Evolutionary conservation across 2,113 vertebrate species (phyloP).

Genomic region (Lonchura striata): DNA sequence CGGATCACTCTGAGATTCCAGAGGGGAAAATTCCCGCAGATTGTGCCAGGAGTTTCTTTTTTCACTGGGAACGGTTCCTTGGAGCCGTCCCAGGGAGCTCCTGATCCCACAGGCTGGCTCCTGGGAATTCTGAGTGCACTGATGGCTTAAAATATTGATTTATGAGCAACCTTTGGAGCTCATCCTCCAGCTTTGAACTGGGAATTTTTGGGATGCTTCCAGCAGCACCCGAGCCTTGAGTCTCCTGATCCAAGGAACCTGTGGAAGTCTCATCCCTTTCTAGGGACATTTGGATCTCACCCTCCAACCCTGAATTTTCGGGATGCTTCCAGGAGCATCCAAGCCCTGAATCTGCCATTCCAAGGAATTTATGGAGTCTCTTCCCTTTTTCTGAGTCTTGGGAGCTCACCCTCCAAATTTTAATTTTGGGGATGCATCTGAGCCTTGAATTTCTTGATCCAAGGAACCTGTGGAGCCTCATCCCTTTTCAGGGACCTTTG

Average conservation of each 20-base stretch:
- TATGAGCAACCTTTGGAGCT: background rate
- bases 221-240: background rate
- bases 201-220: background rate
- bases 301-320: rapidly evolving
- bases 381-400: too few relatives aligned
- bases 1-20: background rate
- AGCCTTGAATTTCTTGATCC: background rate
- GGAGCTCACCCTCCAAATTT: background rate
- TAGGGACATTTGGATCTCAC: rapidly evolving
- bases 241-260: rapidly evolving
- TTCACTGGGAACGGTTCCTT: too few relatives aligned
- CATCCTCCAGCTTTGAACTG: background rate
- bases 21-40: background rate
- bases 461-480: background rate
- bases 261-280: background rate
- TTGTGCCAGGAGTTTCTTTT: background rate
- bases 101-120: background rate
- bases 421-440: too few relatives aligned
- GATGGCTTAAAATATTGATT: background rate
- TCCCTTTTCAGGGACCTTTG: background rate
- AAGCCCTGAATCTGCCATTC: rapidly evolving
- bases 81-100: background rate
- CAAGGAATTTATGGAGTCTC: rapidly evolving
- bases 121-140: rapidly evolving
- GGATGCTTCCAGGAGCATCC: background rate